phyloP scores from a whole-genome alignment of 92 coral and sea anemone species.

The Epizoanthus fatuus region DNA sequence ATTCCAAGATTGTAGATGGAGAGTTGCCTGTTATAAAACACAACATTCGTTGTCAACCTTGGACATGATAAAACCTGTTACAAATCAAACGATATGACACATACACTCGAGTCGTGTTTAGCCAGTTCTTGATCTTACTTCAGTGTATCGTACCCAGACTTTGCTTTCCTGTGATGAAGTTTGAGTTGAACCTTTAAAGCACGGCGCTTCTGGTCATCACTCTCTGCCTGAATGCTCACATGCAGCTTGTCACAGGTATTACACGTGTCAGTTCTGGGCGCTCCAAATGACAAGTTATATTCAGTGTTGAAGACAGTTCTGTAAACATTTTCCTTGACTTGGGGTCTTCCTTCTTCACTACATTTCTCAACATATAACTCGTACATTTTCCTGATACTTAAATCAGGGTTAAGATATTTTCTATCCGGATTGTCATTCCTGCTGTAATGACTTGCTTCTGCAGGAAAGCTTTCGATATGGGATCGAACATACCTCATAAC shows the following conservation, averaged over 20 bases:
- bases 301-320: conserved; percentile 45
- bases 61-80: conserved; percentile 65
- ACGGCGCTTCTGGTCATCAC: conserved; percentile 41
- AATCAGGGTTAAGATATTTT: neutral
- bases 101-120: conserved; percentile 21
- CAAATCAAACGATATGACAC: conserved; percentile 52
- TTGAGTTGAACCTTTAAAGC: conserved; percentile 31
- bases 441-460: conserved; percentile 22
- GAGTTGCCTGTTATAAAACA: conserved; percentile 57
- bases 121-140: conserved; percentile 39
- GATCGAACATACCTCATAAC: conserved; percentile 31
- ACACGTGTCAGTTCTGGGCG: conserved; percentile 61
- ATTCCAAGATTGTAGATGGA: conserved; percentile 52
- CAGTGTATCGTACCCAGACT: conserved; percentile 40
- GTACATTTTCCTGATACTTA: conserved; percentile 46
- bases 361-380: conserved; percentile 62
- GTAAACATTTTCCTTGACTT: conserved; percentile 59
- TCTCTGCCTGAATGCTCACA: conserved; percentile 32
- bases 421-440: conserved; percentile 45
- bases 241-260: conserved; percentile 34
- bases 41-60: conserved; percentile 45
- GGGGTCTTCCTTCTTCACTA: conserved; percentile 27
- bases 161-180: conserved; percentile 30
- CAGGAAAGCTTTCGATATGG: conserved; percentile 32
- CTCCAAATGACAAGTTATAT: conserved; percentile 58